Conservation (phyloP, 2,888 invertebrate genomes). For the Synergus gifuensis region DNA sequence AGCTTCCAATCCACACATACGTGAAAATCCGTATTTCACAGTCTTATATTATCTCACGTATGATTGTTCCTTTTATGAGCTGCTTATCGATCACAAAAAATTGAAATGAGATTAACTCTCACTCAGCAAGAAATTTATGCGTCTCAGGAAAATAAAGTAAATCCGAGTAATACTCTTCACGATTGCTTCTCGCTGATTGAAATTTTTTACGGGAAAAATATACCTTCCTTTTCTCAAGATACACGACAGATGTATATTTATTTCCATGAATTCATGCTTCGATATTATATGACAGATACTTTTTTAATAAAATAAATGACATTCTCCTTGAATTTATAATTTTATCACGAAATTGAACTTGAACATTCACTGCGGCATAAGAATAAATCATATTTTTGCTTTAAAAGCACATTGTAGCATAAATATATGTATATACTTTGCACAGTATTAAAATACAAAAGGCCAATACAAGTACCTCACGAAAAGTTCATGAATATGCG, state of each 20-base stretch:
- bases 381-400: not conserved
- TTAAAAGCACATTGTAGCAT: conserved; percentile 19
- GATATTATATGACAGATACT: too few relatives aligned
- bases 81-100: not conserved
- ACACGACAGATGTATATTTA: not conserved
- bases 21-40: not conserved
- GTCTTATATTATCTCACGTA: not conserved
- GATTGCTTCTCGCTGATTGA: not conserved
- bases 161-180: not conserved
- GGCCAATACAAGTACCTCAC: conserved; percentile 8
- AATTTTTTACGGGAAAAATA: not conserved
- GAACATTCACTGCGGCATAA: not conserved
- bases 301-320: too few relatives aligned
- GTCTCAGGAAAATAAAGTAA: not conserved
- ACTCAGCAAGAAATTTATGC: not conserved
- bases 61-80: conserved; percentile 19
- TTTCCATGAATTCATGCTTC: too few relatives aligned
- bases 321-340: not conserved
- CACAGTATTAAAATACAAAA: conserved; percentile 23
- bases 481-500: conserved; percentile 29
- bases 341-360: not conserved
- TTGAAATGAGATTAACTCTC: not conserved
- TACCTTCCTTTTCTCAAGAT: not conserved
- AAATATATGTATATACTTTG: conserved; percentile 32
- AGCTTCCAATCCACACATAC: too few relatives aligned